Percentiles rank a stretch among this genome's conserved stretches.
Evolutionary conservation across 1,140 invertebrate genomes (phyloP).

Genomic region (Zaprionus inermis): DNA sequence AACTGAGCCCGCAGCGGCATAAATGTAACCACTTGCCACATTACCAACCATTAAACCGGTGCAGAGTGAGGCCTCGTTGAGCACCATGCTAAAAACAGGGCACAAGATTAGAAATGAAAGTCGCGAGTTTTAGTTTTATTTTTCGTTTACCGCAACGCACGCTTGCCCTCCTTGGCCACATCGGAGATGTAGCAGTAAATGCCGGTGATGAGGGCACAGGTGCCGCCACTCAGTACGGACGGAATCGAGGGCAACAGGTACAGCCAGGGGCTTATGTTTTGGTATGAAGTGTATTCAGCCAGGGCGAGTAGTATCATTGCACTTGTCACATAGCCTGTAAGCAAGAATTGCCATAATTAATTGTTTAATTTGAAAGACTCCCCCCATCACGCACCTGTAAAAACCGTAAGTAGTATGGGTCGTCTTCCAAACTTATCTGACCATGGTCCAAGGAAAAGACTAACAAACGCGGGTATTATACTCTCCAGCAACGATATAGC

Average conservation of each 20-base stretch:
- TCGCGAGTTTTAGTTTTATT: not conserved
- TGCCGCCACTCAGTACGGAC: constrained; percentile 86
- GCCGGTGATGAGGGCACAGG: constrained; percentile 86
- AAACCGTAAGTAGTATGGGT: constrained; percentile 86
- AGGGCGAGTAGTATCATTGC: constrained; percentile 60
- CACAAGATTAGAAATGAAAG: not conserved
- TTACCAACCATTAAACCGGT: constrained; percentile 87
- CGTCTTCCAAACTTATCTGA: constrained; percentile 89
- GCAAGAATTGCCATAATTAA: not conserved
- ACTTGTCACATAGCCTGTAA: constrained; percentile 64
- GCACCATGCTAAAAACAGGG: constrained; percentile 86
- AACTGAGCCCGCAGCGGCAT: constrained; percentile 61
- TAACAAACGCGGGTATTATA: constrained; percentile 87
- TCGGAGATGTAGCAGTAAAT: constrained; percentile 88
- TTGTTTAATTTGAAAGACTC: not conserved
- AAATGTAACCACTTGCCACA: constrained; percentile 84
- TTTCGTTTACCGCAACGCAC: constrained; percentile 84
- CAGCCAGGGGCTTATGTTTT: constrained; percentile 85
- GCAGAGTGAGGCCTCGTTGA: constrained; percentile 86
- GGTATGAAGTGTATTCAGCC: constrained; percentile 59
- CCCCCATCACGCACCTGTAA: constrained; percentile 83
- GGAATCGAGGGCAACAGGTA: constrained; percentile 87
- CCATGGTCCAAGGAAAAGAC: constrained; percentile 89
- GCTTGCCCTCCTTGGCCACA: constrained; percentile 85
- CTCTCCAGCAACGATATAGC: constrained; percentile 86